A percentile compares a stretch with the other conserved stretches of the same genome.
These are phyloP conservation scores for Xanthorhoe spadicearia DNA, from an alignment of 2,888 invertebrate species.

Conservation along the genomic window DNA sequence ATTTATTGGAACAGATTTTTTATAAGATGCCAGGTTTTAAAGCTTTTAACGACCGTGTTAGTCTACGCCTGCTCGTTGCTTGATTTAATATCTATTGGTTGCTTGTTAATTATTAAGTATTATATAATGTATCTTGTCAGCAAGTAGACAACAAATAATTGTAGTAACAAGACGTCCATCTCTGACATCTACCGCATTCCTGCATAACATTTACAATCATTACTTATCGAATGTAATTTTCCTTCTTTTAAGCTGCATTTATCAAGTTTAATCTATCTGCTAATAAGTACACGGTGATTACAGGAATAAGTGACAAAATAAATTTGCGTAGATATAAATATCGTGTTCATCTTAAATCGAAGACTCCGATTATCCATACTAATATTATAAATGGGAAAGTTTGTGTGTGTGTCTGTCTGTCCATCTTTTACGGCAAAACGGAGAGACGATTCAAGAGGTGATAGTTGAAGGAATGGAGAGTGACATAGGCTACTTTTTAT, in stretches of 20 bases:
- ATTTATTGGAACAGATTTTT: neutral
- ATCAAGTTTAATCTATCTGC: neutral
- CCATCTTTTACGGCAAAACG: too few relatives aligned
- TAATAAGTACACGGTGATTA: neutral
- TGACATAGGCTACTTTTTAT: too few relatives aligned
- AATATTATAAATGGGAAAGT: too few relatives aligned
- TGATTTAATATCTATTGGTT: too few relatives aligned
- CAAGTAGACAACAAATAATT: conserved; percentile 5
- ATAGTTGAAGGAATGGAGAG: too few relatives aligned
- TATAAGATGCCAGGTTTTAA: neutral
- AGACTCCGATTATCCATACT: too few relatives aligned
- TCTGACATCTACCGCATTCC: conserved; percentile 25
- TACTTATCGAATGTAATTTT: conserved; percentile 5
- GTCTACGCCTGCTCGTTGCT: too few relatives aligned
- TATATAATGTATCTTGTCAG: conserved; percentile 1
- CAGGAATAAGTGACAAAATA: neutral
- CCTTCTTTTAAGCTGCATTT: conserved; percentile 8
- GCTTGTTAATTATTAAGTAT: too few relatives aligned
- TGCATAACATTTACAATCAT: conserved; percentile 17
- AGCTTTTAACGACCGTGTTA: too few relatives aligned
- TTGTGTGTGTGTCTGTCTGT: too few relatives aligned
- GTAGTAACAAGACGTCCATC: conserved; percentile 4
- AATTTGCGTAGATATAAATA: neutral
- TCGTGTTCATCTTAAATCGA: neutral
- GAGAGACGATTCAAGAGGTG: too few relatives aligned